These are phyloP conservation scores for Syritta pipiens DNA, from an alignment of 2,888 invertebrate species.

Conservation along the genomic window DNA sequence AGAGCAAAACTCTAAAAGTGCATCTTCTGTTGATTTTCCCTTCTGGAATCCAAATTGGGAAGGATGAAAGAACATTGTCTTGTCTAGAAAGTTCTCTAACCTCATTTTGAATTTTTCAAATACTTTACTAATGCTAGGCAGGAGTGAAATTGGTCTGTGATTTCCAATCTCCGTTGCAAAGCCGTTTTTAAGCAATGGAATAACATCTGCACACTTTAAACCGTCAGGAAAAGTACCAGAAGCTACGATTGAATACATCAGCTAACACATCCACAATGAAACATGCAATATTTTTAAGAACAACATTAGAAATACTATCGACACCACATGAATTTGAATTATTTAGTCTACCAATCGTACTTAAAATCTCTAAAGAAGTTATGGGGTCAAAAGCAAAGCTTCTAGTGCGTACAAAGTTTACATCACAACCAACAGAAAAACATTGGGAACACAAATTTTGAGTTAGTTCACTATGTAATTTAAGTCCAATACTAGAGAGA, in stretches of 20 bases:
- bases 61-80: neutral
- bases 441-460: neutral
- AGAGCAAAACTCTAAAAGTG: neutral
- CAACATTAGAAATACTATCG: neutral
- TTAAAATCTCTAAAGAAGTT: neutral
- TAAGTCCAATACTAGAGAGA: neutral
- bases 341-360: neutral
- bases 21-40: neutral
- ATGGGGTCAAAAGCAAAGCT: neutral
- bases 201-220: neutral
- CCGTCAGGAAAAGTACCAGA: neutral
- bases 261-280: conserved; percentile 2
- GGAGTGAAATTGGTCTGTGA: neutral
- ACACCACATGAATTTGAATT: neutral
- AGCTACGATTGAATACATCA: neutral
- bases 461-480: neutral
- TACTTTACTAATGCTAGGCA: neutral
- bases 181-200: neutral
- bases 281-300: conserved; percentile 9
- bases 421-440: neutral
- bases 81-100: neutral
- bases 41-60: neutral
- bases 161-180: neutral
- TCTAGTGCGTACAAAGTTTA: neutral
- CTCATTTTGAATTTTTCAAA: neutral